Percentiles rank a stretch among this genome's conserved stretches.
phyloP scores from a whole-genome alignment of 2,797 vertebrate species.

The Lithobates sylvaticus region DNA sequence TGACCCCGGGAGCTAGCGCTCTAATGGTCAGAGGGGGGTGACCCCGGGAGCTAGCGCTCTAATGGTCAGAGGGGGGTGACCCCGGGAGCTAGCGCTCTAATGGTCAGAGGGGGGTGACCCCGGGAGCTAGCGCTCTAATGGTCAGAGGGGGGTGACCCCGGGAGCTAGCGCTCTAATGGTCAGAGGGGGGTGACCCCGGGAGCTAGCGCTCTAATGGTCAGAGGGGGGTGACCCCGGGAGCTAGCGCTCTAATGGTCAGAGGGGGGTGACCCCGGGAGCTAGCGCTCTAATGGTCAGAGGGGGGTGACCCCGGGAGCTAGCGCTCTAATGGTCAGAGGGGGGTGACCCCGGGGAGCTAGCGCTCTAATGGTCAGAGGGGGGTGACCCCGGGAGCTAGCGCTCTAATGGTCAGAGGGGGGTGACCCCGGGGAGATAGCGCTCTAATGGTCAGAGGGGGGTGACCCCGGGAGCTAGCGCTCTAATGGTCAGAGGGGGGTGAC shows the following conservation, averaged over 20 bases:
- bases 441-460: background rate
- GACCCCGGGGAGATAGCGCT: background rate
- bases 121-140: too few relatives aligned
- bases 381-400: background rate
- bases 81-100: background rate
- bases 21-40: background rate
- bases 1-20: too few relatives aligned
- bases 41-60: conserved; percentile 1
- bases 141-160: background rate
- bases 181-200: background rate
- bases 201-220: background rate
- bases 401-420: background rate
- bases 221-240: background rate
- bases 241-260: background rate
- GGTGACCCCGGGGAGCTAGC: background rate
- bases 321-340: background rate
- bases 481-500: too few relatives aligned
- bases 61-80: background rate
- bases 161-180: background rate
- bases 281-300: background rate
- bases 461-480: too few relatives aligned
- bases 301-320: background rate
- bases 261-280: background rate
- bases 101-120: background rate
- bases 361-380: background rate